Percentiles rank a stretch among this genome's conserved stretches.
These are phyloP conservation scores for Coleophora flavipennella DNA, from an alignment of 2,888 invertebrate species.

Conservation along the genomic window DNA sequence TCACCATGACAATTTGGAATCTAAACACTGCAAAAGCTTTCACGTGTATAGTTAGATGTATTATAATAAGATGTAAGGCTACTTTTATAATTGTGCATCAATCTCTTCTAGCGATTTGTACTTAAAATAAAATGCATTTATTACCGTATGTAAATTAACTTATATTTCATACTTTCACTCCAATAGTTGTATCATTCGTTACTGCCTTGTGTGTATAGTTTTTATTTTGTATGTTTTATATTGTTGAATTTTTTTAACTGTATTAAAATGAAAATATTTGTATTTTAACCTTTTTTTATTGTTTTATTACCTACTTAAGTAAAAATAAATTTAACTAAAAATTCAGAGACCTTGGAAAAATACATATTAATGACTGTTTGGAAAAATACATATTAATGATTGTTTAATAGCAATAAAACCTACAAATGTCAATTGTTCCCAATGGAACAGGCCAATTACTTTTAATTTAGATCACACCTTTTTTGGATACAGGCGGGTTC, in stretches of 20 bases:
- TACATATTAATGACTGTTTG: not conserved
- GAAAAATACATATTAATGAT: not conserved
- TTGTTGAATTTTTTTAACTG: conserved; percentile 71
- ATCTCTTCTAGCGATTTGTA: conserved; percentile 15
- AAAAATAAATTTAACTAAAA: no score
- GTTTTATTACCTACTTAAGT: no score
- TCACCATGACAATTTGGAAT: conserved; percentile 13
- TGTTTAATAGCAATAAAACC: no score
- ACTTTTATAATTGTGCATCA: no score
- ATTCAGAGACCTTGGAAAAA: no score
- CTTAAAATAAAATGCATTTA: conserved; percentile 30
- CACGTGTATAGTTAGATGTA: conserved; percentile 2
- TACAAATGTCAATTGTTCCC: no score
- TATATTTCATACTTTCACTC: conserved; percentile 5
- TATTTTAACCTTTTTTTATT: conserved; percentile 4
- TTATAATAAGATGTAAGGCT: not conserved
- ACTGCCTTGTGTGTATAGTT: conserved; percentile 43
- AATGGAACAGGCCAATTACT: no score
- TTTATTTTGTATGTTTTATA: conserved; percentile 56
- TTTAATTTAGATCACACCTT: no score
- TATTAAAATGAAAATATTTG: conserved; percentile 49
- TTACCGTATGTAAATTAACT: conserved; percentile 10
- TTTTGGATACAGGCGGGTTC: no score
- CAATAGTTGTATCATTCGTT: conserved; percentile 28
- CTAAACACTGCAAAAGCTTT: conserved; percentile 14